Percentiles rank a stretch among this genome's conserved stretches.
Evolutionary conservation across 2,113 vertebrate species (phyloP).

Genomic region (Sorex fumeus): DNA sequence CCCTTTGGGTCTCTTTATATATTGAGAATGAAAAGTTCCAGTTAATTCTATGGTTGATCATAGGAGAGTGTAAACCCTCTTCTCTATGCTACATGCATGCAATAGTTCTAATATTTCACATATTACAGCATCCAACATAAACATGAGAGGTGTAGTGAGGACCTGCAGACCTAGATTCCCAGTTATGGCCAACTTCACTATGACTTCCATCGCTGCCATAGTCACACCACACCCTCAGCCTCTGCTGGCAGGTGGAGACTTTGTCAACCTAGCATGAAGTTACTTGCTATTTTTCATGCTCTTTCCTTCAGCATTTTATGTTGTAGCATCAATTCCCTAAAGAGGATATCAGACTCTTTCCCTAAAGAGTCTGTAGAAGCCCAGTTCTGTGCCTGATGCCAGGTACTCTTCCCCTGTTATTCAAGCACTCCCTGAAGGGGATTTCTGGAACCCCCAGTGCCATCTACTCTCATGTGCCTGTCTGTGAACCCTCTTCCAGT

Average conservation of each 20-base stretch:
- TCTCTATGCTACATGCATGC: not conserved
- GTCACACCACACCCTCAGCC: not conserved
- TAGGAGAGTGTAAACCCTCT: too few relatives aligned
- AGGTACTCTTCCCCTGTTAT: not conserved
- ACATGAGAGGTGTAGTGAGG: not conserved
- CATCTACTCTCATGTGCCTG: not conserved
- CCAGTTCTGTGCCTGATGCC: too few relatives aligned
- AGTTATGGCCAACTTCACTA: too few relatives aligned
- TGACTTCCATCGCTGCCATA: not conserved
- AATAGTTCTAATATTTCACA: not conserved
- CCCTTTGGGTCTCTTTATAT: not conserved
- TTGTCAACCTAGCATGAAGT: not conserved
- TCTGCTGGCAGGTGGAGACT: not conserved
- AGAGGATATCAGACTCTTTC: too few relatives aligned
- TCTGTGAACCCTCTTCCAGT: not conserved
- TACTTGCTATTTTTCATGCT: too few relatives aligned
- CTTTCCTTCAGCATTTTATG: too few relatives aligned
- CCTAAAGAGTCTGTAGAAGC: not conserved
- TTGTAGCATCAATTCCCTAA: too few relatives aligned
- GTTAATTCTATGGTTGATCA: not conserved
- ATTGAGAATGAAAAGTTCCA: not conserved
- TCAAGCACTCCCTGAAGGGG: fast-evolving
- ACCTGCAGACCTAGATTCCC: not conserved
- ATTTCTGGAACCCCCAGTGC: not conserved
- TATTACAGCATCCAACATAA: slow-evolving; percentile 3